Conservation (phyloP, 2,888 invertebrate species). For the Platycnemis pennipes region DNA sequence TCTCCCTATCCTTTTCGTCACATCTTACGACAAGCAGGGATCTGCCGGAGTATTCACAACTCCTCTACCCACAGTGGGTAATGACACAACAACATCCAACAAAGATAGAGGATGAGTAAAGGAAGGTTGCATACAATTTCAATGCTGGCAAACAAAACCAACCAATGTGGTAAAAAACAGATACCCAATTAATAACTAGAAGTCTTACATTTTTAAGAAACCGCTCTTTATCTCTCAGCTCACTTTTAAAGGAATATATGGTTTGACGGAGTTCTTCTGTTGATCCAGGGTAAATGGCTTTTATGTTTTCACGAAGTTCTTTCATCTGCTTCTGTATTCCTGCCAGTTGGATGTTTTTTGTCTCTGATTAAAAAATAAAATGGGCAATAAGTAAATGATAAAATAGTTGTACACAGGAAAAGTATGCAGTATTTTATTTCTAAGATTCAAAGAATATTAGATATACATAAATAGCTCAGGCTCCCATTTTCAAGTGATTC, state of each 20-base stretch:
- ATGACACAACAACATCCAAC: no score
- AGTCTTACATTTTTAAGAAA: constrained; percentile 53
- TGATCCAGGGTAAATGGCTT: constrained; percentile 43
- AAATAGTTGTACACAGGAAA: no score
- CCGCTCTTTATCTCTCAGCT: constrained; percentile 35
- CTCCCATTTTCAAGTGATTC: no score
- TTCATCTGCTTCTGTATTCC: constrained; percentile 67
- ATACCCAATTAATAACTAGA: not conserved
- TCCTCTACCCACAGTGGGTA: no score
- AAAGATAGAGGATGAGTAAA: no score
- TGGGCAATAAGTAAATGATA: not conserved
- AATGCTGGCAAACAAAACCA: not conserved
- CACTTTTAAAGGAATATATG: constrained; percentile 20
- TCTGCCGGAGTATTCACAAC: no score
- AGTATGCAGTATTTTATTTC: no score
- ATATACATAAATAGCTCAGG: no score
- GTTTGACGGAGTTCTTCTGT: constrained; percentile 48
- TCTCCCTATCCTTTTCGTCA: no score
- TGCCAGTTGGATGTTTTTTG: constrained; percentile 54
- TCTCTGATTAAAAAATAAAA: constrained; percentile 24
- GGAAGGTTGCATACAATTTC: no score
- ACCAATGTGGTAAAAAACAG: not conserved
- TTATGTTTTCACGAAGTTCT: constrained; percentile 70
- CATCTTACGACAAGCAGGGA: no score
- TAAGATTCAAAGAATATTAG: no score